Evolutionary conservation across 2,113 vertebrate species (phyloP).

Genomic region (Echinops telfairi): DNA sequence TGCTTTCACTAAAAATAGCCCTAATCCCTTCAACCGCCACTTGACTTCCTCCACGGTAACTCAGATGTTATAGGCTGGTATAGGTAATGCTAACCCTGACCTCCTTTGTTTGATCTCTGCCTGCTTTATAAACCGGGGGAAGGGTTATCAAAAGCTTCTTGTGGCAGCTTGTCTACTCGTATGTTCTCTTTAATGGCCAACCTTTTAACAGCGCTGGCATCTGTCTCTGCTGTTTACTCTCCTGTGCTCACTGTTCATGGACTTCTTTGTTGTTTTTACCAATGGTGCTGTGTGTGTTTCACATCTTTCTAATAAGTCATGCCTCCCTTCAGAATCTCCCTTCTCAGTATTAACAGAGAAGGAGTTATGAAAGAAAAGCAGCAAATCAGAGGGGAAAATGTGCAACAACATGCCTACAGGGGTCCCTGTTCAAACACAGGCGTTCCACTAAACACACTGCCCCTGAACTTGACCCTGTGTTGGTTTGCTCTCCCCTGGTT

Average conservation of each 20-base stretch:
- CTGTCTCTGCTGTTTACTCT: conserved; percentile 41
- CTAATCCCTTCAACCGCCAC: neutral
- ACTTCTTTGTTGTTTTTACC: conserved; percentile 60
- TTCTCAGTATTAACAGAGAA: neutral
- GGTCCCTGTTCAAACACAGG: conserved; percentile 26
- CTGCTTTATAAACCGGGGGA: neutral
- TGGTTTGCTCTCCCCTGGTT: neutral
- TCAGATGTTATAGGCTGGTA: neutral
- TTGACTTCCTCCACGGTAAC: conserved; percentile 25
- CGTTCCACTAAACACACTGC: neutral
- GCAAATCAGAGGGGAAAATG: neutral
- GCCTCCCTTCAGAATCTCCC: conserved; percentile 25
- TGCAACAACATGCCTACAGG: neutral
- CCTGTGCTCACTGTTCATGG: neutral
- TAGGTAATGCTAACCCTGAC: neutral
- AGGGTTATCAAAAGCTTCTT: conserved; percentile 33
- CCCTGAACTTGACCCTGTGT: neutral
- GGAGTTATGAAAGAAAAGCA: conserved; percentile 30
- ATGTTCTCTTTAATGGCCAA: conserved; percentile 26
- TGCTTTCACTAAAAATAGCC: conserved; percentile 21
- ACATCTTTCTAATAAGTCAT: neutral
- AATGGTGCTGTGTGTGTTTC: neutral
- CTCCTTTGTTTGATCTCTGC: conserved; percentile 25
- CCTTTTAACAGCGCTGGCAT: conserved; percentile 30
- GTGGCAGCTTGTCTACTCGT: conserved; percentile 25